Conservation (phyloP, 1,140 invertebrate genomes). For the Melipona quadrifasciata region DNA sequence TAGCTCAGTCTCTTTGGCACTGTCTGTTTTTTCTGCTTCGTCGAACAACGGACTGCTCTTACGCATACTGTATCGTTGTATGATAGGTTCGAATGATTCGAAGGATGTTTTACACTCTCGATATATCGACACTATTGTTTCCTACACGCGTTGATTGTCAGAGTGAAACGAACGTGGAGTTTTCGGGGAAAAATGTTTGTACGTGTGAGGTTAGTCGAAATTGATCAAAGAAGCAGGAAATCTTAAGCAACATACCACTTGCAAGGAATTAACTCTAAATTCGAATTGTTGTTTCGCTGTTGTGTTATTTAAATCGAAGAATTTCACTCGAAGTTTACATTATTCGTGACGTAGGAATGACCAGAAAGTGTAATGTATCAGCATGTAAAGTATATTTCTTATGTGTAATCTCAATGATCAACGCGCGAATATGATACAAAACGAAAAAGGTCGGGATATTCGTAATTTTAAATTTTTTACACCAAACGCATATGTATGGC, state of each 20-base stretch:
- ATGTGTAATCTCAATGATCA: slow-evolving; percentile 34
- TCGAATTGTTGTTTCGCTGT: not conserved
- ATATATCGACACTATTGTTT: slow-evolving; percentile 13
- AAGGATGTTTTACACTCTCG: slow-evolving; percentile 29
- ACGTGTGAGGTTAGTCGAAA: not conserved
- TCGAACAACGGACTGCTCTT: not conserved
- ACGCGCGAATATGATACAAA: slow-evolving; percentile 20
- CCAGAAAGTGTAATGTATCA: not conserved
- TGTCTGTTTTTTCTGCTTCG: slow-evolving; percentile 18
- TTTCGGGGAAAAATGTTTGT: not conserved
- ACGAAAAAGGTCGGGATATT: not conserved
- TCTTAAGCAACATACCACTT: not conserved
- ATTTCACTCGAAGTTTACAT: not conserved
- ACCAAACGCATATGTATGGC: slow-evolving; percentile 48
- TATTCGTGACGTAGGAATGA: not conserved
- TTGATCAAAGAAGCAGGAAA: not conserved
- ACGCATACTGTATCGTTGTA: not conserved
- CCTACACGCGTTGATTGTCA: not conserved
- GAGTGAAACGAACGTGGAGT: not conserved
- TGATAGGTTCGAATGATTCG: slow-evolving; percentile 13
- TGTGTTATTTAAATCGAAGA: not conserved
- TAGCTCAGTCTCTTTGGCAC: slow-evolving; percentile 58
- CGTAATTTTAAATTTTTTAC: not conserved
- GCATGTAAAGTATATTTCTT: not conserved
- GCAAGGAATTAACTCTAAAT: not conserved